phyloP scores from a whole-genome alignment of 2,113 vertebrate species.

The Patagioenas fasciata region DNA sequence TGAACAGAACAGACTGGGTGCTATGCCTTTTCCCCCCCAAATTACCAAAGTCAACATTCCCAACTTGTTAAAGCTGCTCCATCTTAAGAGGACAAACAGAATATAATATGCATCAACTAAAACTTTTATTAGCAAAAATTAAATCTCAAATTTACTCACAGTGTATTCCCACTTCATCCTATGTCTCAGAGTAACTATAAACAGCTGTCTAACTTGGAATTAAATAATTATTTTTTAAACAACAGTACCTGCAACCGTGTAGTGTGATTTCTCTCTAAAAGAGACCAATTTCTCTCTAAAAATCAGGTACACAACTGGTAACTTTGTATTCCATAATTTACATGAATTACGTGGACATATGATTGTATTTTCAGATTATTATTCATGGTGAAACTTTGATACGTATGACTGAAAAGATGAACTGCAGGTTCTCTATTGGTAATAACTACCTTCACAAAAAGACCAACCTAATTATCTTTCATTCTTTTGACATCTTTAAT shows the following conservation, averaged over 20 bases:
- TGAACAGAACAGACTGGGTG: accelerated
- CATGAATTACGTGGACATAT: not conserved
- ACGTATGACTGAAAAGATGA: not conserved
- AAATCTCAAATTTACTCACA: not conserved
- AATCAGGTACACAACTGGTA: not conserved
- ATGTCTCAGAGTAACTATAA: not conserved
- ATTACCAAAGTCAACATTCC: not conserved
- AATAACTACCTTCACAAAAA: not conserved
- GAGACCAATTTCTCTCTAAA: not conserved
- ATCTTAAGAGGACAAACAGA: not conserved
- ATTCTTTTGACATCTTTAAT: too few relatives aligned
- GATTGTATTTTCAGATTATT: not conserved
- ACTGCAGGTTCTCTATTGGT: not conserved
- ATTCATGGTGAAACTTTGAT: not conserved
- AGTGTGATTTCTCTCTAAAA: not conserved
- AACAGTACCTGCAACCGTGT: not conserved
- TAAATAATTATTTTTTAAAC: not conserved
- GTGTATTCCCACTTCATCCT: not conserved
- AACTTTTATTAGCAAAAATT: not conserved
- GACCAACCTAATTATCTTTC: too few relatives aligned
- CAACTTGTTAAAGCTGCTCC: not conserved
- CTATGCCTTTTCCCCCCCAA: accelerated
- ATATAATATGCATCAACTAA: accelerated
- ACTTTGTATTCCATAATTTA: not conserved
- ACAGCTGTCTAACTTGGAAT: not conserved